Evolutionary conservation across 2,797 vertebrate species (phyloP), one percentile per base, ranked within the genome.

Genomic region (Aeoliscus strigatus): DNA sequence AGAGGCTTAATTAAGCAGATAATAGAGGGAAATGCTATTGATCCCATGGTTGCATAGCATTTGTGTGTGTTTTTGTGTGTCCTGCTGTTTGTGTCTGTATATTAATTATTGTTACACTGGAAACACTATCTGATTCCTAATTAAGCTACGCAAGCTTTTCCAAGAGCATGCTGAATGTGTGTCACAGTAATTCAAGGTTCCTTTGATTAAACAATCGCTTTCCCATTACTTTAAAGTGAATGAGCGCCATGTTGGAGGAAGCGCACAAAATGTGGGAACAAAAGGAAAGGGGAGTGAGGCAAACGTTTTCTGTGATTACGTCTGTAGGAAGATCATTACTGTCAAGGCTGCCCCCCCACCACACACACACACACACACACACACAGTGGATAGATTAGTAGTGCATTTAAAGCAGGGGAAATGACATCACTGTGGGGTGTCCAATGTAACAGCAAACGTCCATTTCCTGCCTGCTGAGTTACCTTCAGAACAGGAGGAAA

Each of bases 1-100:
- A 76, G 55, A 70, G 35, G 72, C 70, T 79, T 84, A 81, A 85
- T 85, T 84, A 80, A 81, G 79, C 74, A 77, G 69, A 74, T 84
- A 87, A 87, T 82, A 73, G 66, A 73, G 51, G 67, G 51, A 82
- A 83, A 75, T 80, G 52, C 46, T 68, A 85, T 86, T 54, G 78
- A 86, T 84, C 60, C 37, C 30, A 10, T 37, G n/a, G 39, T 53
- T 43, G 31, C 52, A 45, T 64, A 46, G 41, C 28, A 51, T 15
- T 32, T 27, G 25, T 13, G 14, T 46, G 39, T 36, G 33, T 32
- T 8, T 42, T 13, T 17, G 2, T 8, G 14, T 25, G 11, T 34
- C 24, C 16, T 12, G 39, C 30, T 43, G 10, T 44, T 10, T 9
- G 12, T 3, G 2, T 21, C 9, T 25, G 24, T 25, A 6, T 6